Base-by-base conservation (phyloP, 2,113 vertebrate genomes). In the Vireo altiloquus region DNA sequence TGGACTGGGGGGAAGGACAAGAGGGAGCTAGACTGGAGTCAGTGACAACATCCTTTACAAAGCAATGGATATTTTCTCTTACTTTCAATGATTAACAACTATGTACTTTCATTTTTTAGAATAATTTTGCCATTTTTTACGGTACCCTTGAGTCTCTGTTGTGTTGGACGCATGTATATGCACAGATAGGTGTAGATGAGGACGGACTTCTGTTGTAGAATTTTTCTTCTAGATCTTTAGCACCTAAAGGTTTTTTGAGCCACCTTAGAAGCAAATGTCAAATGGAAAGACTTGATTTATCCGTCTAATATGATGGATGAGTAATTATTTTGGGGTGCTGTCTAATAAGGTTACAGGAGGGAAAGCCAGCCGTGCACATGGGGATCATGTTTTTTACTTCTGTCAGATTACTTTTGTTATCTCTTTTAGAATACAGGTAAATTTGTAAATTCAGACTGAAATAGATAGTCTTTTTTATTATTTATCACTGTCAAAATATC, bases 151-250 rank as follows among this genome's bases (percentile, higher is more conserved):
- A 31, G 12, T 19, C 4, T 39, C 18, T 71, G 4, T n/a, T 56
- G 5, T 66, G 18, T 42, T 76, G 31, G 18, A n/a, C 11, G 49
- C 7, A 13, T 0, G 0, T 15, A 28, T 4, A 19, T 16, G 25
- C 15, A 31, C 0, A 9, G 40, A 15, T 39, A 53, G 4, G 1
- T 3, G 1, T 18, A 49, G 53, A 21, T 28, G 4, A 7, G 14
- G 33, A 27, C 7, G 28, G 14, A 59, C 7, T 39, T 40, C n/a
- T 37, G 7, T 11, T 54, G 18, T 22, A 64, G n/a, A 65, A 75
- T 65, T 82, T 90, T 78, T 13, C 20, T 1, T 53, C 18, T 46
- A 33, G 4, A 21, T 35, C 23, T 74, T 65, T 27, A 56, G 25
- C 22, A 69, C 15, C 11, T 64, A 37, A 52, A 60, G 65, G 8